phyloP scores from a whole-genome alignment of 35 echinoderm and acorn worm genomes.

The Strongylocentrotus purpuratus region DNA sequence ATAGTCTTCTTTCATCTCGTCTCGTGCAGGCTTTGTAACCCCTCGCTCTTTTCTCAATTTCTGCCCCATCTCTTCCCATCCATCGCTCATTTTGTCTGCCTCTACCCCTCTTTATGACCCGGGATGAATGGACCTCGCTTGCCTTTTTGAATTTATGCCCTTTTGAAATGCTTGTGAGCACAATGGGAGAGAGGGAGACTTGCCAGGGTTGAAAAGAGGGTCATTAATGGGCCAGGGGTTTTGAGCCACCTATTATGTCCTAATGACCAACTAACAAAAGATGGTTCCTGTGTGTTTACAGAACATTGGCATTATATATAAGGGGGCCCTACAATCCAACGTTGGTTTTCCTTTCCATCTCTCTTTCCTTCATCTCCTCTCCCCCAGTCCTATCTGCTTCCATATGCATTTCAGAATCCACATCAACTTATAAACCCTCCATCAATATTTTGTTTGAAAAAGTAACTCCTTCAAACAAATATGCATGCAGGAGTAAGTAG shows the following conservation, averaged over 20 bases:
- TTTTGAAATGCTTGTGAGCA: not conserved
- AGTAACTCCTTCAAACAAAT: not conserved
- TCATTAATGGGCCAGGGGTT: slow-evolving; percentile 34
- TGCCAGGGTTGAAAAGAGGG: slow-evolving; percentile 15
- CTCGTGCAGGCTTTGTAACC: not conserved
- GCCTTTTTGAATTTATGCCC: slow-evolving; percentile 9
- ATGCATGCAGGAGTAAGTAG: not conserved
- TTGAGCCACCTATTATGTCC: not conserved
- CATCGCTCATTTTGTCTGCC: not conserved
- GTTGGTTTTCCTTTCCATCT: not conserved
- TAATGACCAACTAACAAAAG: slow-evolving; percentile 27
- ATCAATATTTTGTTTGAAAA: slow-evolving; percentile 19
- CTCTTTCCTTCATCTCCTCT: not conserved
- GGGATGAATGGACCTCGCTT: not conserved
- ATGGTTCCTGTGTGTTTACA: slow-evolving; percentile 28
- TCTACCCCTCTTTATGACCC: not conserved
- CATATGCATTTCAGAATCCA: not conserved
- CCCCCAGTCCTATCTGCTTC: not conserved
- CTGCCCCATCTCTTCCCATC: not conserved
- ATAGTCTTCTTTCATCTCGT: not conserved
- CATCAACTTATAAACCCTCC: not conserved
- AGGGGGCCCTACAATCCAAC: not conserved
- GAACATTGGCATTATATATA: slow-evolving; percentile 23
- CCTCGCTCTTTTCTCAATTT: not conserved
- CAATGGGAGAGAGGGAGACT: not conserved